Conservation (phyloP, 2,888 invertebrate genomes). For the Mesorhabditis sp. region DNA sequence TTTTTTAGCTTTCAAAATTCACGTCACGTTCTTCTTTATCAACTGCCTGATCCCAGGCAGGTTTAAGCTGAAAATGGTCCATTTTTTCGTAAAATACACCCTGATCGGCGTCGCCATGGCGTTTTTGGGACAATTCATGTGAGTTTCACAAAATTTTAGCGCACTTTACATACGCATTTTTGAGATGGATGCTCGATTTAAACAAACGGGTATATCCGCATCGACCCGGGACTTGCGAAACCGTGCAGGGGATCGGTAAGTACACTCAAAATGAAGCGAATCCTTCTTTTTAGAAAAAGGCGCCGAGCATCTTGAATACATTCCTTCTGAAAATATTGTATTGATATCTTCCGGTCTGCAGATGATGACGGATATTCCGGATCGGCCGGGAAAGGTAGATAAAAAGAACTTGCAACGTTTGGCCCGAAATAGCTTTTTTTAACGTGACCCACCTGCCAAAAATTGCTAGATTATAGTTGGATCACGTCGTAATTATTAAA, state of each 20-base stretch:
- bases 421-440: too few relatives aligned
- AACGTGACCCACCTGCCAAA: too few relatives aligned
- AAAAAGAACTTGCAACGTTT: too few relatives aligned
- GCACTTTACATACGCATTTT: background rate
- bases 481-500: too few relatives aligned
- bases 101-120: background rate
- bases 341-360: background rate
- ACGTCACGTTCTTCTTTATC: background rate
- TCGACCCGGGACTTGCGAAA: background rate
- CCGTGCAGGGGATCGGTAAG: background rate
- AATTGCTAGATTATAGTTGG: too few relatives aligned
- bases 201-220: background rate
- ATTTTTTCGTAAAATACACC: background rate
- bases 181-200: background rate
- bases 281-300: background rate
- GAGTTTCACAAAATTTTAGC: background rate
- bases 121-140: background rate
- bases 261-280: background rate
- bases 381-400: background rate
- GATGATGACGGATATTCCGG: background rate
- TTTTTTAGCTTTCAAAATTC: background rate
- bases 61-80: background rate
- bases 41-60: too few relatives aligned
- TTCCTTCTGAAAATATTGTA: background rate
- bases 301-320: background rate